phyloP scores from a whole-genome alignment of 35 echinoderm and acorn worm species.

The Strongylocentrotus purpuratus region DNA sequence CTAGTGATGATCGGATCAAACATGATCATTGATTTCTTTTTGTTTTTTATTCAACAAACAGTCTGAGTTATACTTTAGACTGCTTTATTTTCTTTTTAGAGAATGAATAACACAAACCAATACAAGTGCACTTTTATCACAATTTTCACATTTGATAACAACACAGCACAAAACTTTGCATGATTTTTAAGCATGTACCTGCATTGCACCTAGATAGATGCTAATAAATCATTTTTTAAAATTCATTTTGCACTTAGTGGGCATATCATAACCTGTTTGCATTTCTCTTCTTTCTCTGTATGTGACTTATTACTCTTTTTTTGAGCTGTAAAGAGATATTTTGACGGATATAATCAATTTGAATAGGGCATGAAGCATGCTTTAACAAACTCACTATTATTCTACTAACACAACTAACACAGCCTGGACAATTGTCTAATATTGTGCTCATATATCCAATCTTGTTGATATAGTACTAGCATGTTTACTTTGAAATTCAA shows the following conservation, averaged over 20 bases:
- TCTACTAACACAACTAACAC: constrained; percentile 43
- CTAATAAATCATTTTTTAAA: background rate
- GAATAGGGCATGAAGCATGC: constrained; percentile 27
- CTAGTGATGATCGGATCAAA: background rate
- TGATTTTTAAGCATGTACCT: background rate
- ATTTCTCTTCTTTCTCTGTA: constrained; percentile 8
- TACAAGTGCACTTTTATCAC: background rate
- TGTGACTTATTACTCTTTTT: constrained; percentile 28
- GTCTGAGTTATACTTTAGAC: background rate
- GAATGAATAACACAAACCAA: constrained; percentile 11
- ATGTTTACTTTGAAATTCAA: constrained; percentile 19
- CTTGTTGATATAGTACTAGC: constrained; percentile 1
- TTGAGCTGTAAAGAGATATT: background rate
- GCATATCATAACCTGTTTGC: background rate
- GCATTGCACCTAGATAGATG: background rate
- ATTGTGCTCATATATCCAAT: constrained; percentile 3
- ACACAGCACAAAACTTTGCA: background rate
- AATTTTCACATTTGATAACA: background rate
- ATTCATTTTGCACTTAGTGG: background rate
- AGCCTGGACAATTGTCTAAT: constrained; percentile 6
- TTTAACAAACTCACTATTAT: background rate
- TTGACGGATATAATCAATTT: background rate
- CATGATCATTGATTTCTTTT: background rate
- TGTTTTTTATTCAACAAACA: background rate
- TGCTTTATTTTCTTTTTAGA: background rate